Base-by-base conservation (phyloP, 2,888 invertebrate species). In the Heterodera filipjevi region DNA sequence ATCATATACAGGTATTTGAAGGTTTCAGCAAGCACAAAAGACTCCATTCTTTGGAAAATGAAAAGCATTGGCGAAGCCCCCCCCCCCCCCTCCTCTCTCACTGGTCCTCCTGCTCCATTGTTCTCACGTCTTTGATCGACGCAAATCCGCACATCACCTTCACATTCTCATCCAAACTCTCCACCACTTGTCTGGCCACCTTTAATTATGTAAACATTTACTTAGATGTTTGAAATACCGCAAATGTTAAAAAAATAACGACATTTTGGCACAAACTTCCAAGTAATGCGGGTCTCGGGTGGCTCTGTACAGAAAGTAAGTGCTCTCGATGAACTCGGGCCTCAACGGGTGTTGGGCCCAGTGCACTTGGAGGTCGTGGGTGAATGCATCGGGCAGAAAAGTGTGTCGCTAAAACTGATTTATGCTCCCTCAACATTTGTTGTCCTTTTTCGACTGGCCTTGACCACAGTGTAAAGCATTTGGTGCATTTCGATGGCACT, bases 401-500 rank as follows among this genome's bases (percentile, higher is more conserved):
- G 95, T 96, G 90, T 99, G 97, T 87, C 95, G 92, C 90, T 87
- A 75, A 74, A 85, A 72, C 14, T 19, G 71, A 22, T 33, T 16
- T 0, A 68, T 14, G 32, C 14, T 53, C n/a, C 66, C 12, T 19
- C 12, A 14, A 46, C 3, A 14, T 46, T 32, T 16, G 3, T 33
- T 16, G 19, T 8, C 27, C 27, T 71, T 71, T 49, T 71, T 49
- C 39, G 53, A 71, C n/a, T 32, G 35, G 82, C 85, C 78, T 96
- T 95, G 93, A 96, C 95, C 22, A 99, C 96, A 91, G 98, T 97
- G 90, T 96, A 96, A 2, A 99, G 92, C 95, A 98, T 96, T 90
- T 98, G 98, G 89, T 98, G 98, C 0, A 96, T 96, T 91, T 97
- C 96, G n/a, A 99, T 95, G 0, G 98, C 98, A 14, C 96, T 95